These are phyloP conservation scores for Pimephales promelas DNA, from an alignment of 2,113 vertebrate species.

Conservation along the genomic window DNA sequence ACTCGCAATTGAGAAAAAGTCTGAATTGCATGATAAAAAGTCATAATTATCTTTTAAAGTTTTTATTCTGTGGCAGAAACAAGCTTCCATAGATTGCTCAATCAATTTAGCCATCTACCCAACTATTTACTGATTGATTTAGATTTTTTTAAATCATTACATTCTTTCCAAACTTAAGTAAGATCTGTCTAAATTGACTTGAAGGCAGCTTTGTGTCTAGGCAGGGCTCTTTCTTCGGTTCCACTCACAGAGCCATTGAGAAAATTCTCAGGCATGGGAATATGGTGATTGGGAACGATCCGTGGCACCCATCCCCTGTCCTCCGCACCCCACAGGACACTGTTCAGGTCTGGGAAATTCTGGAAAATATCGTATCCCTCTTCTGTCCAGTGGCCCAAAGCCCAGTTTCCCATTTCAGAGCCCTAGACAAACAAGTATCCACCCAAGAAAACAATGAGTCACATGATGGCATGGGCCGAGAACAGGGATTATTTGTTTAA, in stretches of 20 bases:
- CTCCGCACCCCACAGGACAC: constrained; percentile 87
- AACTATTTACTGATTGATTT: no score
- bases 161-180: no score
- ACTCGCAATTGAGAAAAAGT: no score
- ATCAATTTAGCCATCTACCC: no score
- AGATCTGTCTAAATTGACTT: no score
- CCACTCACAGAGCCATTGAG: constrained; percentile 82
- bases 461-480: background rate
- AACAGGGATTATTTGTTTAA: background rate
- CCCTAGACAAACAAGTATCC: constrained; percentile 73
- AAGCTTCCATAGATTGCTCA: no score
- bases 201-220: no score
- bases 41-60: no score
- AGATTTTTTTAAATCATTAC: no score
- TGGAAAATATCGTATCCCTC: constrained; percentile 95
- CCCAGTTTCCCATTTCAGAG: constrained; percentile 94
- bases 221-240: background rate
- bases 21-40: no score
- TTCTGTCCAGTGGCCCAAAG: constrained; percentile 88
- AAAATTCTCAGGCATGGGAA: constrained; percentile 85
- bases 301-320: constrained; percentile 88
- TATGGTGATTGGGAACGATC: constrained; percentile 85
- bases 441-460: background rate
- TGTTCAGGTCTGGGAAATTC: constrained; percentile 93
- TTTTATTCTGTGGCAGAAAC: no score